Conservation (phyloP, 2,888 invertebrate species). For the Philonicus albiceps region DNA sequence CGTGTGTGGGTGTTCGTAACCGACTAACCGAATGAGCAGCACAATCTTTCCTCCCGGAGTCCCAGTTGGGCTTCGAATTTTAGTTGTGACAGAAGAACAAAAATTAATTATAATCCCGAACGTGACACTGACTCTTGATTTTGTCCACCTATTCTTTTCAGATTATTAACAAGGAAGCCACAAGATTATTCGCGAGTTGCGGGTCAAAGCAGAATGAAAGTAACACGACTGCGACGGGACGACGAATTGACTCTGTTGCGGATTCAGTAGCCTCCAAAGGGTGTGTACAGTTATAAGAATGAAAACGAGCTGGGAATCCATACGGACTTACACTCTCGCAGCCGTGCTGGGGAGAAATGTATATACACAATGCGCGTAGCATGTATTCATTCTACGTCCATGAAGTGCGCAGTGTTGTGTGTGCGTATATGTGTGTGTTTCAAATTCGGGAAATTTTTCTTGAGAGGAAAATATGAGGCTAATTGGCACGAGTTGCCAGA, state of each 20-base stretch:
- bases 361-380: background rate
- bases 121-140: background rate
- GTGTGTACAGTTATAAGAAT: constrained; percentile 64
- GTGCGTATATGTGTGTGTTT: constrained; percentile 2
- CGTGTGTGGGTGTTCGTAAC: background rate
- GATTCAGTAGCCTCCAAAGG: constrained; percentile 75
- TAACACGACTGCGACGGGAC: constrained; percentile 55
- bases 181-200: constrained; percentile 24
- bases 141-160: background rate
- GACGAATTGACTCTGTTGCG: constrained; percentile 66
- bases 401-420: background rate
- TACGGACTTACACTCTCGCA: background rate
- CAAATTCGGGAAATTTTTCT: constrained; percentile 13
- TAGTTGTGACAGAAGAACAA: background rate
- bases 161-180: constrained; percentile 10
- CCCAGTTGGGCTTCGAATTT: background rate
- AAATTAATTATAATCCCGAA: background rate
- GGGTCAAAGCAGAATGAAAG: constrained; percentile 4
- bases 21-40: background rate
- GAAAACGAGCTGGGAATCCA: constrained; percentile 43
- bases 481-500: constrained; percentile 18
- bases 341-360: background rate
- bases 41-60: background rate
- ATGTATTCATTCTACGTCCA: background rate
- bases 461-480: constrained; percentile 18